phyloP scores from a whole-genome alignment of 2,888 invertebrate genomes.

The Invenusta paracnida region DNA sequence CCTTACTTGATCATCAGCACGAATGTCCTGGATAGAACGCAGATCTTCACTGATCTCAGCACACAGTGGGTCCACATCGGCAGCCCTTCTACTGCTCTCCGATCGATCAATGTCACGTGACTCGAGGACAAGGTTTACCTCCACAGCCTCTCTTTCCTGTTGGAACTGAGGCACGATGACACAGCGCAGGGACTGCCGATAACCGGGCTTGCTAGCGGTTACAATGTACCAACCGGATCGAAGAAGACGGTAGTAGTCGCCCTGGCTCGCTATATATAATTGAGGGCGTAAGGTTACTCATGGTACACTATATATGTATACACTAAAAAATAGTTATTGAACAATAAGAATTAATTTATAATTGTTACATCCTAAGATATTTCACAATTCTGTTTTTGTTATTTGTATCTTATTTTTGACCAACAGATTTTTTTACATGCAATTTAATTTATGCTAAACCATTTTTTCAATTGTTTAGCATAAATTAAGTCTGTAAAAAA shows the following conservation, averaged over 20 bases:
- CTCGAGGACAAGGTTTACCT: not conserved
- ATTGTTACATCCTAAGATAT: no score
- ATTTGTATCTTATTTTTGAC: no score
- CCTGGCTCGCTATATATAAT: not conserved
- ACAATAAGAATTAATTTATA: no score
- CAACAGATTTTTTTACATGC: no score
- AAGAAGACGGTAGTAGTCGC: not conserved
- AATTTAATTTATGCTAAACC: no score
- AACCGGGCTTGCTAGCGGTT: not conserved
- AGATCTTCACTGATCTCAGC: not conserved
- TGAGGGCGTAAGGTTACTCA: no score
- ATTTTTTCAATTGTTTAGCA: no score
- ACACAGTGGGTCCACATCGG: not conserved
- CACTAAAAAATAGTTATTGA: no score
- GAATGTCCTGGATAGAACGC: not conserved
- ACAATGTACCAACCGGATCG: not conserved
- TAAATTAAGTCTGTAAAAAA: no score
- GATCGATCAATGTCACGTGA: not conserved
- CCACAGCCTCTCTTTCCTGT: not conserved
- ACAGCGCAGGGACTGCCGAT: not conserved
- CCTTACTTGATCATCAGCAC: not conserved
- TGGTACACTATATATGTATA: no score
- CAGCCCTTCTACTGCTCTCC: not conserved
- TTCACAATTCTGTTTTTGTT: no score
- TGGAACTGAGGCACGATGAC: not conserved